A percentile compares a stretch with the other conserved stretches of the same genome.
phyloP scores from a whole-genome alignment of 2,888 invertebrate genomes.

The Athripsodes cinereus region DNA sequence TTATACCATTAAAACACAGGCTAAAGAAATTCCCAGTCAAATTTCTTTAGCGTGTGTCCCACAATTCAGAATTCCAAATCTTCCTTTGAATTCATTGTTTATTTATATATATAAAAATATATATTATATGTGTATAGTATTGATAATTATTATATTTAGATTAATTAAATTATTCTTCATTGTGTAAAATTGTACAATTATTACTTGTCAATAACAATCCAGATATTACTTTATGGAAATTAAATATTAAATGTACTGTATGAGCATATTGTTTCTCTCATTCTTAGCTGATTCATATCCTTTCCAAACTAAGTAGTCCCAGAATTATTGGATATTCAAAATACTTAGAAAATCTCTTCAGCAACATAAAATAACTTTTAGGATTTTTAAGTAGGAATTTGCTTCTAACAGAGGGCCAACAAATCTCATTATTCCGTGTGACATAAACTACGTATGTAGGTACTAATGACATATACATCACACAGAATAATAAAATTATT shows the following conservation, averaged over 20 bases:
- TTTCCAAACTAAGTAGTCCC: too few species aligned
- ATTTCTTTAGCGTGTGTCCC: neutral
- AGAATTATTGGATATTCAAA: too few species aligned
- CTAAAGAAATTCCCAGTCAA: conserved; percentile 3
- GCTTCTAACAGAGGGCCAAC: too few species aligned
- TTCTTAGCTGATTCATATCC: neutral
- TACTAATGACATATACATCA: too few species aligned
- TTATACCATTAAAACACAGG: too few species aligned
- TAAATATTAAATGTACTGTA: conserved; percentile 29
- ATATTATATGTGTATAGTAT: neutral
- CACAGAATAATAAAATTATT: too few species aligned
- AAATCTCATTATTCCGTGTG: too few species aligned
- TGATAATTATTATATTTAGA: neutral
- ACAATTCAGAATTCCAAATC: neutral
- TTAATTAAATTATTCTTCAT: neutral
- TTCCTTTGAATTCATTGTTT: neutral
- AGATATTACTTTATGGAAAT: conserved; percentile 25
- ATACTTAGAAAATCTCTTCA: too few species aligned
- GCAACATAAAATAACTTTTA: too few species aligned
- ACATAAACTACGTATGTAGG: too few species aligned
- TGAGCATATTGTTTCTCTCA: conserved; percentile 24
- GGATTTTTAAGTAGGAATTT: too few species aligned
- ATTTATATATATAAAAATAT: neutral
- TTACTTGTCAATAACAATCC: conserved; percentile 23
- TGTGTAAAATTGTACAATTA: conserved; percentile 19